phyloP scores from a whole-genome alignment of 2,113 vertebrate genomes.

The Upupa epops region DNA sequence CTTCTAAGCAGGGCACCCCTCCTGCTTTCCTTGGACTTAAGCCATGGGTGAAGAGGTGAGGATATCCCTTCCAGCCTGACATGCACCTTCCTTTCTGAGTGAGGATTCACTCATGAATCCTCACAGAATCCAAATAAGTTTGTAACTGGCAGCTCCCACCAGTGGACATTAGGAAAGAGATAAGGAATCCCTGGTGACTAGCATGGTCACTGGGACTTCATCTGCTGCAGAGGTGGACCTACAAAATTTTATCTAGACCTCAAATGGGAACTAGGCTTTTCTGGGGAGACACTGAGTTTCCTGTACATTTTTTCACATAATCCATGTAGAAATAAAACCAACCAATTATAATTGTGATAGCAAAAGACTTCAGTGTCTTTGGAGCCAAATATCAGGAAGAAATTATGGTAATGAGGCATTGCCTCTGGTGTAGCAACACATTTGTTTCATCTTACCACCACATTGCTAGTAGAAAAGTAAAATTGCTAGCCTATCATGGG shows the following conservation, averaged over 20 bases:
- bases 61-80: not conserved
- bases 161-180: rapidly evolving
- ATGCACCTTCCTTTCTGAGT: not conserved
- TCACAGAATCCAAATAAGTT: not conserved
- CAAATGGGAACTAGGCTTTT: slow-evolving; percentile 10
- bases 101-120: not conserved
- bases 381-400: not conserved
- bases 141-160: not conserved
- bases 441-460: not conserved
- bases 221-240: not conserved
- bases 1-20: not conserved
- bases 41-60: not conserved
- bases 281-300: not conserved
- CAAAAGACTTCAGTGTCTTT: slow-evolving; percentile 7
- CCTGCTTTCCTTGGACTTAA: slow-evolving; percentile 3
- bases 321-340: slow-evolving; percentile 28
- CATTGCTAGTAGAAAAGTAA: not conserved
- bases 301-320: not conserved
- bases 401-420: slow-evolving; percentile 24
- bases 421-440: not conserved
- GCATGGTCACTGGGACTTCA: rapidly evolving
- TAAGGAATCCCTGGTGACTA: not conserved
- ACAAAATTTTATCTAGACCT: not conserved
- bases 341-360: not conserved
- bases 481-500: not conserved